A percentile compares a stretch with the other conserved stretches of the same genome.
phyloP scores from a whole-genome alignment of 2,888 invertebrate species.

The Cinara cedri region DNA sequence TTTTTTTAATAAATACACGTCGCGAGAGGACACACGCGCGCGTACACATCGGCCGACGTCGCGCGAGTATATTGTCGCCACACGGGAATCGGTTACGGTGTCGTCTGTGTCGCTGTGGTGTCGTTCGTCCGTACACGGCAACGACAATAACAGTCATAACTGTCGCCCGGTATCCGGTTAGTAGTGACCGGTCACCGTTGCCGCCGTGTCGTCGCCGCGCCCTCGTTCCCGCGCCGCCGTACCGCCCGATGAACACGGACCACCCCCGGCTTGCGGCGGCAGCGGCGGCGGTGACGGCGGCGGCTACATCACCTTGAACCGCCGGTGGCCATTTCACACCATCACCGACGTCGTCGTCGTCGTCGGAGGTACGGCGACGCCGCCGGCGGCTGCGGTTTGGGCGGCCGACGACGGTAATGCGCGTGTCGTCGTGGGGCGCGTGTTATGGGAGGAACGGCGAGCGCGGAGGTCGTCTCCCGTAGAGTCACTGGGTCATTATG shows the following conservation, averaged over 20 bases:
- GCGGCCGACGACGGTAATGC: conserved; percentile 33
- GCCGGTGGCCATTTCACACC: neutral
- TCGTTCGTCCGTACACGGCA: neutral
- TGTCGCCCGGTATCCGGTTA: neutral
- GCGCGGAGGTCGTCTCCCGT: conserved; percentile 56
- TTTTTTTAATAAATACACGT: neutral
- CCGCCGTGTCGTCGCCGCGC: neutral
- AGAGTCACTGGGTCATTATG: conserved; percentile 56
- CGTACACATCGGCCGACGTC: neutral
- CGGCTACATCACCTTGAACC: neutral
- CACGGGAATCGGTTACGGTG: neutral
- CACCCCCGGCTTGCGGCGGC: conserved; percentile 1
- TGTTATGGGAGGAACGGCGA: conserved; percentile 56
- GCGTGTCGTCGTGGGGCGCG: conserved; percentile 31
- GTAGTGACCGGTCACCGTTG: neutral
- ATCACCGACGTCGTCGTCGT: conserved; percentile 7
- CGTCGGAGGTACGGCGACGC: neutral
- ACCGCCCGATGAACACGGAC: neutral
- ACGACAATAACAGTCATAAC: too few relatives aligned
- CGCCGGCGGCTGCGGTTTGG: conserved; percentile 10
- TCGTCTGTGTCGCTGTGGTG: neutral
- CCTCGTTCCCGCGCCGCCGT: neutral
- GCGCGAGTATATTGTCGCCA: neutral
- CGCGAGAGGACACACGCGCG: neutral
- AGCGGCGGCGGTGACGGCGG: neutral